These are phyloP conservation scores for Listronotus bonariensis DNA, from an alignment of 1,140 invertebrate species.

Conservation along the genomic window DNA sequence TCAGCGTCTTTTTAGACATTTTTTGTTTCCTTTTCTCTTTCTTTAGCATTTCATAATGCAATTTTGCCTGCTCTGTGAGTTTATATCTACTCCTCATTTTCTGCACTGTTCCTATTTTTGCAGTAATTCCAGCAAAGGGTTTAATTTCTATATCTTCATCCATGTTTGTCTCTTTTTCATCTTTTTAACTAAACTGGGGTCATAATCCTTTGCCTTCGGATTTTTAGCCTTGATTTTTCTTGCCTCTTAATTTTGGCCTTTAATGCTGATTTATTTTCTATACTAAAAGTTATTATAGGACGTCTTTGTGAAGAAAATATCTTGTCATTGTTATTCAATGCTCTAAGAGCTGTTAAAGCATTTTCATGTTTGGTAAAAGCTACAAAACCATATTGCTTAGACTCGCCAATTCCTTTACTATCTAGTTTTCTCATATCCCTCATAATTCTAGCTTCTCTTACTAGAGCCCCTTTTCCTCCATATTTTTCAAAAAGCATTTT, in stretches of 20 bases:
- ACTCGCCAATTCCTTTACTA: conserved; percentile 68
- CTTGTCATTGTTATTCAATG: conserved; percentile 92
- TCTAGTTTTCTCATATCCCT: conserved; percentile 62
- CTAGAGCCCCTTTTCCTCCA: conserved; percentile 62
- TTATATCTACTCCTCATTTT: conserved; percentile 71
- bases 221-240: conserved; percentile 72
- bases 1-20: conserved; percentile 58
- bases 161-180: conserved; percentile 39
- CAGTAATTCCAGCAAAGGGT: conserved; percentile 64
- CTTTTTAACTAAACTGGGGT: conserved; percentile 52
- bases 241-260: conserved; percentile 74
- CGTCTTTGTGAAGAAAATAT: conserved; percentile 82
- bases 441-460: conserved; percentile 72
- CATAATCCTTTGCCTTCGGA: conserved; percentile 60
- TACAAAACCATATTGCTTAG: conserved; percentile 93
- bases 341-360: conserved; percentile 78
- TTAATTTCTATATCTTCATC: conserved; percentile 49
- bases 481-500: conserved; percentile 68
- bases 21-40: conserved; percentile 66
- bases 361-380: conserved; percentile 86
- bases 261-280: conserved; percentile 85
- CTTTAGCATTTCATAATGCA: conserved; percentile 67
- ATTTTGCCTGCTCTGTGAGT: conserved; percentile 65
- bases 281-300: conserved; percentile 94
- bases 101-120: conserved; percentile 63